Evolutionary conservation across 2,888 invertebrate genomes (phyloP).

Genomic region (Myopa tessellatipennis): DNA sequence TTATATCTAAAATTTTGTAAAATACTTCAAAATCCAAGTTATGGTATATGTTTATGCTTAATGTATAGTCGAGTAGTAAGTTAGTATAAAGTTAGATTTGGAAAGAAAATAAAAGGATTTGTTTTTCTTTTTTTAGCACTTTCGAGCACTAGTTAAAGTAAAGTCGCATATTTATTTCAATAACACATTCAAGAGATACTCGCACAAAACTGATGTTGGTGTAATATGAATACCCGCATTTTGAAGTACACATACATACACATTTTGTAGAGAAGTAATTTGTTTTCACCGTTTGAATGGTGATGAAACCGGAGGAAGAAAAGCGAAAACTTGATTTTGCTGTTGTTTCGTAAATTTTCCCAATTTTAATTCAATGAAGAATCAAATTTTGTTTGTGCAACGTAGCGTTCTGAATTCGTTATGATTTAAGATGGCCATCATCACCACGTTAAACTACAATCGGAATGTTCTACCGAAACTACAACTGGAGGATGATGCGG

Average conservation of each 20-base stretch:
- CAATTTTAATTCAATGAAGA: conserved; percentile 60
- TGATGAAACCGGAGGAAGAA: conserved; percentile 53
- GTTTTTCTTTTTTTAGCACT: background rate
- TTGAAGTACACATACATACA: conserved; percentile 47
- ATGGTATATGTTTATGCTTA: no score
- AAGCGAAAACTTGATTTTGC: conserved; percentile 55
- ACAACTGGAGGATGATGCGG: background rate
- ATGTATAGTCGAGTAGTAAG: no score
- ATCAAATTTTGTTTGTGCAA: conserved; percentile 55
- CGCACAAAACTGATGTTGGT: conserved; percentile 42
- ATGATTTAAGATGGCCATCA: background rate
- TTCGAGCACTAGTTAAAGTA: conserved; percentile 14
- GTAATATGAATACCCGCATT: conserved; percentile 63
- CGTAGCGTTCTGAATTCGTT: background rate
- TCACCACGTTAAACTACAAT: background rate
- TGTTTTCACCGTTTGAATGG: conserved; percentile 52
- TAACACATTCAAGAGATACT: conserved; percentile 56
- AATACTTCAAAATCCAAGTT: no score
- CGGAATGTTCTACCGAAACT: background rate
- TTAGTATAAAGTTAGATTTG: no score
- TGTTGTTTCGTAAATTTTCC: conserved; percentile 47
- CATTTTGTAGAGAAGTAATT: conserved; percentile 66
- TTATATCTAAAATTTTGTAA: no score
- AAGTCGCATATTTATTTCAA: conserved; percentile 16
- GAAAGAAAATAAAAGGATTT: no score